phyloP scores from a whole-genome alignment of 2,113 vertebrate species.

The Corvus cornix region DNA sequence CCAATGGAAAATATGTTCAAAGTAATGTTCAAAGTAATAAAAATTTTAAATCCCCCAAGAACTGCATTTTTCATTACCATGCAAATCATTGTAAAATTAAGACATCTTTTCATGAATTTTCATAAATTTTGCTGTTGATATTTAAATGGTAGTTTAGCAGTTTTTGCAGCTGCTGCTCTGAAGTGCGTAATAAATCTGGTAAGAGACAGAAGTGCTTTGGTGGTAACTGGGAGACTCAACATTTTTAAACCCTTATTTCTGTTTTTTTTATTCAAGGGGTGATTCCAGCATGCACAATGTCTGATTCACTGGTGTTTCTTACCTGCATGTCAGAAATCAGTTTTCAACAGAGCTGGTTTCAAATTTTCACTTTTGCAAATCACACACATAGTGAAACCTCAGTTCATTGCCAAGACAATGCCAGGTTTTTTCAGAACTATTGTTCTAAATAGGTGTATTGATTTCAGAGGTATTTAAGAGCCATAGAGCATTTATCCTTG shows the following conservation, averaged over 20 bases:
- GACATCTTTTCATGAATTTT: background rate
- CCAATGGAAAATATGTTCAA: background rate
- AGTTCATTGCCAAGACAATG: background rate
- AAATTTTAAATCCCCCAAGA: background rate
- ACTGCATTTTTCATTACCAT: background rate
- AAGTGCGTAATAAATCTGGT: background rate
- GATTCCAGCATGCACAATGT: background rate
- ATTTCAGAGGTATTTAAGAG: conserved; percentile 63
- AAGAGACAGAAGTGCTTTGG: background rate
- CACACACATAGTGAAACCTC: background rate
- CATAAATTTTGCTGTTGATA: background rate
- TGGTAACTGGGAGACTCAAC: background rate
- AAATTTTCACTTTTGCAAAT: background rate
- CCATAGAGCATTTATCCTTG: conserved; percentile 35
- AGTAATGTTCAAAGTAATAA: background rate
- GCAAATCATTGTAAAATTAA: background rate
- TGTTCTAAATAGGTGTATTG: conserved; percentile 64
- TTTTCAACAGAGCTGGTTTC: conserved; percentile 33
- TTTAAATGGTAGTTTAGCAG: background rate
- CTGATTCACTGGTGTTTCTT: background rate
- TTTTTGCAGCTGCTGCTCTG: background rate
- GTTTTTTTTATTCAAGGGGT: background rate
- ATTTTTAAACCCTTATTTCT: background rate
- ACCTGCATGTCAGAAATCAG: background rate
- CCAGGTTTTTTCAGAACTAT: conserved; percentile 11